These are phyloP conservation scores for Gorsachius goisagi DNA, from an alignment of 2,113 vertebrate species.

Conservation along the genomic window DNA sequence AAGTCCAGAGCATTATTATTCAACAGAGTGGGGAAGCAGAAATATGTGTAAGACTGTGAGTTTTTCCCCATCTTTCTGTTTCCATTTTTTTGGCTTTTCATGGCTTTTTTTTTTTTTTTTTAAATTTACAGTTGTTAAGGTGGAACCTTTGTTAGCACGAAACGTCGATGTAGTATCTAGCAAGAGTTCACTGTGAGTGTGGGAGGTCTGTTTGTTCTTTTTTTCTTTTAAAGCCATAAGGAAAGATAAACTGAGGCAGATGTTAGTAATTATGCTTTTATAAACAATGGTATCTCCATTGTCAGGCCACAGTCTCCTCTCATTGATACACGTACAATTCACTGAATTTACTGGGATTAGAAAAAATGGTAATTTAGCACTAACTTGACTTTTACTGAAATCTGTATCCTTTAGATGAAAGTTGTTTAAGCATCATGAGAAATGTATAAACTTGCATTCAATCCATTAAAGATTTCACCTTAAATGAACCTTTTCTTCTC, in stretches of 20 bases:
- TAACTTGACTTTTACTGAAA: conserved; percentile 39
- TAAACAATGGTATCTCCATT: not conserved
- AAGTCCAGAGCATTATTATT: conserved; percentile 91
- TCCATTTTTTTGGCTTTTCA: conserved; percentile 80
- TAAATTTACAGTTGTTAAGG: conserved; percentile 76
- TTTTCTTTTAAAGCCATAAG: conserved; percentile 41
- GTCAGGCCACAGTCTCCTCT: not conserved
- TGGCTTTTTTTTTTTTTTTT: conserved; percentile 59
- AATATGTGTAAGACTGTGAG: conserved; percentile 99
- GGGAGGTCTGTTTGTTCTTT: conserved; percentile 23
- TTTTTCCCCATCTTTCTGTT: conserved; percentile 83
- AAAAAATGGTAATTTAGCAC: not conserved
- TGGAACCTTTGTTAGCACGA: conserved; percentile 73
- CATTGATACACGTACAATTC: not conserved
- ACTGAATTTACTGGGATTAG: not conserved
- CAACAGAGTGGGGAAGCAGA: conserved; percentile 95
- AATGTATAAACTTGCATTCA: conserved; percentile 56
- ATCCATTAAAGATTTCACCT: conserved; percentile 77
- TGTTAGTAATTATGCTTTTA: conserved; percentile 18
- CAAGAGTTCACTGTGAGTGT: conserved; percentile 37
- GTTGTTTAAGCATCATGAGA: conserved; percentile 22
- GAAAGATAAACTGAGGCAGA: conserved; percentile 10
- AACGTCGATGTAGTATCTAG: conserved; percentile 19
- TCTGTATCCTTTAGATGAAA: conserved; percentile 26
- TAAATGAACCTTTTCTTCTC: conserved; percentile 72